Base-by-base conservation (phyloP, 2,888 invertebrate genomes). In the Lepidochitona cinerea region DNA sequence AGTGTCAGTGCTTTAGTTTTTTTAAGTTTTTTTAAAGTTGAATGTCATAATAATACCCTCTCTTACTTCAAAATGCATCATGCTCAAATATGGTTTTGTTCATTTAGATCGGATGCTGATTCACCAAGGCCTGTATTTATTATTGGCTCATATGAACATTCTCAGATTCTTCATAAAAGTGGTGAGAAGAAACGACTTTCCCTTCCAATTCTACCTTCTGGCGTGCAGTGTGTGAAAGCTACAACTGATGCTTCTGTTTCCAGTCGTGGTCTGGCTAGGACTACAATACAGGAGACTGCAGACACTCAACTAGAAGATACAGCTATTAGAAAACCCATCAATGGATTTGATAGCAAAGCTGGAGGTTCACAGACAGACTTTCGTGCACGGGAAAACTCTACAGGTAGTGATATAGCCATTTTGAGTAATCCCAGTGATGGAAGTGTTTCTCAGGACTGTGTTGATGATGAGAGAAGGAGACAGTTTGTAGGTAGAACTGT, bases 341-440 rank as follows among this genome's bases (percentile, higher is more conserved):
- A 9, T 12, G 41, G 41, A 18, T 12, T 9, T 12, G 14, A 18
- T 23, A 1, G 29, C 14, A 14, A 14, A 29, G 59, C 29, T 29
- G 32, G 59, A 4, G 59, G 59, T 4, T 14, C 29, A 23, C 26
- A 14, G 32, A 23, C 59, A 18, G 59, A 59, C 59, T 59, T 59
- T 32, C 23, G 59, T 14, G 23, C 59, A 29, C 59, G 59, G 26
- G 12, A 29, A 29, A 59, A 59, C 59, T 59, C 59, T 23, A 59
- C 81, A 7, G 87, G 87, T 41, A 94, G 94, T 88, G 94, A 94
- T 83, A 93, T 94, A 75, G 94, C 94, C 81, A 92, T 94, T 59
- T 91, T 94, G 33, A 94, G 94, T 76, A 94, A 94, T 90, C 94
- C 94, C 18, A 94, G 94, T 89, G 93, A 94, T 85, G 94, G 94